phyloP scores from a whole-genome alignment of 2,888 invertebrate species.

The Protodeltote pygarga region DNA sequence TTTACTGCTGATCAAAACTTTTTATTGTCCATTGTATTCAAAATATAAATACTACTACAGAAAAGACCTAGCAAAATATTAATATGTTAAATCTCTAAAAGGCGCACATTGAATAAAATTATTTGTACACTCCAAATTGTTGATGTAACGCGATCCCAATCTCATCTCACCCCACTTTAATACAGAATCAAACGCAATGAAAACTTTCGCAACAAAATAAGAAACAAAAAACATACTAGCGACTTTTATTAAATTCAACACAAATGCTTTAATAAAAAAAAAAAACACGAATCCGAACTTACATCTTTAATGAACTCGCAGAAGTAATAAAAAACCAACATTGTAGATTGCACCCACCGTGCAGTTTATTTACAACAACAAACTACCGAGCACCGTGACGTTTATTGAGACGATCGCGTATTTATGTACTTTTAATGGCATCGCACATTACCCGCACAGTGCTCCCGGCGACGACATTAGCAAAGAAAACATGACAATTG shows the following conservation, averaged over 20 bases:
- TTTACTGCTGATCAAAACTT: too few species aligned
- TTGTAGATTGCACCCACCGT: constrained; percentile 50
- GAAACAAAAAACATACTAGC: constrained; percentile 8
- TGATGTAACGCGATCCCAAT: too few species aligned
- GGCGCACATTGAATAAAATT: too few species aligned
- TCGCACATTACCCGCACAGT: constrained; percentile 74
- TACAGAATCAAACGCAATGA: not conserved
- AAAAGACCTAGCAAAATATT: too few species aligned
- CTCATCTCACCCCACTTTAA: too few species aligned
- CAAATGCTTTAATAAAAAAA: constrained; percentile 32
- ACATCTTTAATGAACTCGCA: constrained; percentile 46
- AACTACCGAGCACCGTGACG: constrained; percentile 50
- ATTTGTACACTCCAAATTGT: too few species aligned
- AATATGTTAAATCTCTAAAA: too few species aligned
- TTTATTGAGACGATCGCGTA: constrained; percentile 81
- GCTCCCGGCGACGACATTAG: constrained; percentile 52
- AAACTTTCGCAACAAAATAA: not conserved
- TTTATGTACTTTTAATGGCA: constrained; percentile 84
- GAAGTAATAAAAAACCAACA: constrained; percentile 48
- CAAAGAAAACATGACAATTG: constrained; percentile 77
- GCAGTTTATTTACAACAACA: constrained; percentile 56
- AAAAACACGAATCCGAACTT: constrained; percentile 46
- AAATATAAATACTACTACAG: too few species aligned
- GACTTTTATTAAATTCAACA: constrained; percentile 28
- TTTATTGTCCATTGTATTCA: too few species aligned